Base-by-base conservation (phyloP, 1,140 invertebrate genomes). In the Drosophila gunungcola region DNA sequence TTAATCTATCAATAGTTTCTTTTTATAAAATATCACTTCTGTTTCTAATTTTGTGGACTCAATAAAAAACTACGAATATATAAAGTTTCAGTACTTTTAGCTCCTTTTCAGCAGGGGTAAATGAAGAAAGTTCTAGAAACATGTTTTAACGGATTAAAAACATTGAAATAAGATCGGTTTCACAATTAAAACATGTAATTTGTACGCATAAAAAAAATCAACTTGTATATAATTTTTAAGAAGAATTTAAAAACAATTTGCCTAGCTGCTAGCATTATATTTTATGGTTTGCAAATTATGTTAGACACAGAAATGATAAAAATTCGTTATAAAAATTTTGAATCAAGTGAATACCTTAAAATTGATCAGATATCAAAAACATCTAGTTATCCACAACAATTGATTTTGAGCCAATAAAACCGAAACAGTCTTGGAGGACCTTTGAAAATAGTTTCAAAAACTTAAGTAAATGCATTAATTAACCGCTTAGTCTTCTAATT, bases 401-500 rank as follows among this genome's bases (percentile, higher is more conserved):
- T 45, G 10, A 25, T 12, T 12, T 11, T 12, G 25, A 48, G 0
- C 12, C 7, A 11, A 5, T 46, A 45, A 38, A 52, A 21, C 25
- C 52, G 12, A 75, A 27, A 48, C 54, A 43, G 13, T 2, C 10
- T 36, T 54, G 34, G 36, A 52, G 13, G 38, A 38, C 32, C 16
- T 42, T 29, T n/a, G 5, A 36, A 29, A 21, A 11, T 16, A 48
- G 73, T 67, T 73, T 73, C 53, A 32, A 11, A 80, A 78, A 74
- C 61, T 79, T 83, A 83, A 83, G 63, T 89, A 89, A 90, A 90
- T 89, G 84, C 80, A 81, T 57, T 52, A 63, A 9, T 61, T 53
- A 12, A 7, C 36, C 12, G 4, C 21, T 21, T 55, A 38, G 57
- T 68, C 52, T 74, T 29, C 25, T 27, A 84, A 92, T 62, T 92